Conservation (phyloP, 2,113 vertebrate species). For the Donacobius atricapilla region DNA sequence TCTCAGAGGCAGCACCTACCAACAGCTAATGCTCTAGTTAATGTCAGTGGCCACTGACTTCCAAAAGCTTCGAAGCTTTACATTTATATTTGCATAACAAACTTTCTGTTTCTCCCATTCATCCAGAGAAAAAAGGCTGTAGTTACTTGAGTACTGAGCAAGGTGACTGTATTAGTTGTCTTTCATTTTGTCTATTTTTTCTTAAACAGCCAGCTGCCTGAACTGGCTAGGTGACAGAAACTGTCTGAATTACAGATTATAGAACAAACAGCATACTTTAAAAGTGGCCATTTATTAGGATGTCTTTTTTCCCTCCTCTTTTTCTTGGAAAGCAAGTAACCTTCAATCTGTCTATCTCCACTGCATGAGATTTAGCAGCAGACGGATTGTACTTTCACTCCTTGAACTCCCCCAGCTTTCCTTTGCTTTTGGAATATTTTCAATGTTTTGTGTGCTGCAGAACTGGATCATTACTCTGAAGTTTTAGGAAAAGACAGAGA, state of each 20-base stretch:
- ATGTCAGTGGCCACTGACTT: neutral
- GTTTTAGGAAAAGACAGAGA: neutral
- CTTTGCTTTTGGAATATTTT: constrained; percentile 2
- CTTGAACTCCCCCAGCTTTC: neutral
- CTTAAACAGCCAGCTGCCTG: neutral
- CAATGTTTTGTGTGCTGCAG: neutral
- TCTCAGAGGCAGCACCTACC: neutral
- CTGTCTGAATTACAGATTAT: constrained; percentile 4
- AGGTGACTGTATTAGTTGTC: neutral
- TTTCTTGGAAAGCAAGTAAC: constrained; percentile 39
- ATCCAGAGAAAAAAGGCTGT: neutral
- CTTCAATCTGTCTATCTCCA: neutral
- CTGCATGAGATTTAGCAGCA: constrained; percentile 13
- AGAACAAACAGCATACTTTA: constrained; percentile 8
- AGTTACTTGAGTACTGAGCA: neutral
- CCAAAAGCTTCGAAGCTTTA: neutral
- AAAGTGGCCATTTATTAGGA: constrained; percentile 22
- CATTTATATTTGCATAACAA: neutral
- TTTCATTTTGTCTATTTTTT: neutral
- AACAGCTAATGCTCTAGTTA: neutral
- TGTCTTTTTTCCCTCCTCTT: neutral
- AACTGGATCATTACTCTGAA: neutral
- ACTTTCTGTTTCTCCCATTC: neutral
- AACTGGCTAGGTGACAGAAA: constrained; percentile 4
- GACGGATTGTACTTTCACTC: neutral